Conservation (phyloP, 2,797 vertebrate species). For the Sebastes hopkinsi region DNA sequence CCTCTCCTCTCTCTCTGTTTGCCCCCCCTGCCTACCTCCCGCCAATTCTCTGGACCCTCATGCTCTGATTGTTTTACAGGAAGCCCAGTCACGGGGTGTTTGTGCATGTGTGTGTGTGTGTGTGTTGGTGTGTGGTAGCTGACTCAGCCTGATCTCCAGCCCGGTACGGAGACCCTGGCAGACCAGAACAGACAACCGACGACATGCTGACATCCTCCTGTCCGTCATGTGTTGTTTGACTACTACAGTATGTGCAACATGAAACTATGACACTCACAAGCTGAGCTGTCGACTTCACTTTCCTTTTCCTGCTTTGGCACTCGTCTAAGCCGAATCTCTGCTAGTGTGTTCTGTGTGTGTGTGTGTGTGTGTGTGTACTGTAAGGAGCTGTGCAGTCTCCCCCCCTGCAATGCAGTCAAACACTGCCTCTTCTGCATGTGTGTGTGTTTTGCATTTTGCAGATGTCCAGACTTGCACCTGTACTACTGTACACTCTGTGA, state of each 20-base stretch:
- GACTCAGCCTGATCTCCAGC: constrained; percentile 77
- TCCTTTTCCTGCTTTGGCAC: constrained; percentile 7
- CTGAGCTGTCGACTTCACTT: background rate
- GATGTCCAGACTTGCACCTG: constrained; percentile 4
- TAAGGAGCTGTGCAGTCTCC: background rate
- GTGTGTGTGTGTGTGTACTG: constrained; percentile 2
- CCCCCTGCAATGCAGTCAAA: constrained; percentile 11
- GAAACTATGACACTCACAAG: constrained; percentile 5
- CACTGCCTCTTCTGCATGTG: constrained; percentile 9
- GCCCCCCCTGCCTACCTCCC: constrained; percentile 10
- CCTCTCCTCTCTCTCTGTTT: constrained; percentile 23
- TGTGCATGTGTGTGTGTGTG: constrained; percentile 18
- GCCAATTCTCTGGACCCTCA: constrained; percentile 58
- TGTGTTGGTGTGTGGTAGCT: constrained; percentile 51
- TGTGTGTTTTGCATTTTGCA: constrained; percentile 25
- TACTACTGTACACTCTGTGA: background rate
- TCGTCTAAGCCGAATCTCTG: constrained; percentile 6
- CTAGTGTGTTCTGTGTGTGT: background rate
- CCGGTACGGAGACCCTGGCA: constrained; percentile 69
- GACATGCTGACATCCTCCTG: constrained; percentile 53
- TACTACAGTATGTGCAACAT: background rate
- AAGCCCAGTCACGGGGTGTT: constrained; percentile 68
- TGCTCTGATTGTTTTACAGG: constrained; percentile 74
- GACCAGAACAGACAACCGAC: constrained; percentile 53
- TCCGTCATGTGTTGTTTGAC: constrained; percentile 36